Conservation (phyloP, 2,797 vertebrate genomes). For the Danio kyathit region DNA sequence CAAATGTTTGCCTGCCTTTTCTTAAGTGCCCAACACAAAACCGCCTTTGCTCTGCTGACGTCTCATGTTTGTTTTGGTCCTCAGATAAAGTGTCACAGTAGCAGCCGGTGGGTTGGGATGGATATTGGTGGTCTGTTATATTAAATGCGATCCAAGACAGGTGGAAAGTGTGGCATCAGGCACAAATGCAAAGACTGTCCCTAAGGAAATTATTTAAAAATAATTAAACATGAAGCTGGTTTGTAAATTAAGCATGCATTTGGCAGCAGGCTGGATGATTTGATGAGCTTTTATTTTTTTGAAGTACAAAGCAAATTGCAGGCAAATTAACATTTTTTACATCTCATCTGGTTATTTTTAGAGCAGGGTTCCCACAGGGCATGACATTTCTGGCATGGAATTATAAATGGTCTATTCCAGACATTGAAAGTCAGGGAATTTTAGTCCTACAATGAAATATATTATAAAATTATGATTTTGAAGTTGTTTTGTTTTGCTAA, state of each 20-base stretch:
- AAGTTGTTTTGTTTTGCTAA: too few species aligned
- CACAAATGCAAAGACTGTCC: neutral
- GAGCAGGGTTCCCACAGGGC: too few species aligned
- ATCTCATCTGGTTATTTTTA: too few species aligned
- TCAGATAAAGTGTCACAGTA: conserved; percentile 28
- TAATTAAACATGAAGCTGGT: conserved; percentile 5
- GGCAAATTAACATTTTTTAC: neutral
- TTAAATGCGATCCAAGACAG: neutral
- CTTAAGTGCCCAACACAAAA: neutral
- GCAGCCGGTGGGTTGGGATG: conserved; percentile 30
- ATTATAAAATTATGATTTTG: too few species aligned
- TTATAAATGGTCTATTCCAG: too few species aligned
- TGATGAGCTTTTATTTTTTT: conserved; percentile 4
- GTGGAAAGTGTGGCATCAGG: conserved; percentile 20
- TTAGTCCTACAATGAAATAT: too few species aligned
- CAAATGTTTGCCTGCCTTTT: neutral
- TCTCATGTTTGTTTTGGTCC: conserved; percentile 22
- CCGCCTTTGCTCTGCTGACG: neutral
- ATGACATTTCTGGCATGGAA: too few species aligned
- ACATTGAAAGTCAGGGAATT: too few species aligned
- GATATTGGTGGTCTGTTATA: conserved; percentile 37
- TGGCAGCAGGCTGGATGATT: neutral
- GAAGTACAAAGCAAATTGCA: neutral
- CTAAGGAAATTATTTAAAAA: neutral
- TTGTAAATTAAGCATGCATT: conserved; percentile 13